Percentiles rank a stretch among this genome's conserved stretches.
These are phyloP conservation scores for Caenorhabditis tropicalis DNA, from an alignment of 1,140 invertebrate species.

Conservation along the genomic window DNA sequence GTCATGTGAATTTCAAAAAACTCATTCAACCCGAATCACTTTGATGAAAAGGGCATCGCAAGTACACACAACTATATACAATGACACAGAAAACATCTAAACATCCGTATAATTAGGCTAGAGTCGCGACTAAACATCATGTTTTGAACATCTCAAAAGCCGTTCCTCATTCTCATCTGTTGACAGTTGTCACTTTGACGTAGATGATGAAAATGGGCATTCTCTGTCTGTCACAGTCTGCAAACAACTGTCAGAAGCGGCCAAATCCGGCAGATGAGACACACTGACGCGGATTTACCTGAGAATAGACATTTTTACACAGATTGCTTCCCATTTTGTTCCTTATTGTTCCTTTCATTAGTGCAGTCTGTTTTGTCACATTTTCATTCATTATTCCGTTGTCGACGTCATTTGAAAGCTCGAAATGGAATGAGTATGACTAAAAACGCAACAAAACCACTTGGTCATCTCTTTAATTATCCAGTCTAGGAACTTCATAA, in stretches of 20 bases:
- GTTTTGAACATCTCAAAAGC: neutral
- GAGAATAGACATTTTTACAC: neutral
- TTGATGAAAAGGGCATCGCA: neutral
- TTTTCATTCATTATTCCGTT: conserved; percentile 13
- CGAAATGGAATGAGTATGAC: neutral
- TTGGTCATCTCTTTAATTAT: neutral
- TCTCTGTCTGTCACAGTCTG: neutral
- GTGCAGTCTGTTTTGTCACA: conserved; percentile 31
- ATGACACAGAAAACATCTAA: neutral
- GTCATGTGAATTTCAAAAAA: conserved; percentile 12
- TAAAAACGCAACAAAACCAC: conserved; percentile 1
- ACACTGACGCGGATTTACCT: conserved; percentile 24
- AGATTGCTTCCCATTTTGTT: neutral
- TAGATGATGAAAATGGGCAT: neutral
- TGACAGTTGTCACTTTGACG: neutral
- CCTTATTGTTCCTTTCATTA: neutral
- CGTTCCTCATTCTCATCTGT: neutral
- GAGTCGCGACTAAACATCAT: neutral
- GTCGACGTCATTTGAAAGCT: neutral
- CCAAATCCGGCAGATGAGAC: neutral
- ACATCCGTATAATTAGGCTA: neutral
- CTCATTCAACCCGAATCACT: neutral
- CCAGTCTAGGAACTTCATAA: neutral
- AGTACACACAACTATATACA: neutral
- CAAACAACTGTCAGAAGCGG: neutral